Evolutionary conservation across 2,113 vertebrate genomes (phyloP), one percentile per base, ranked within the genome.

Genomic region (Sylvietta virens): DNA sequence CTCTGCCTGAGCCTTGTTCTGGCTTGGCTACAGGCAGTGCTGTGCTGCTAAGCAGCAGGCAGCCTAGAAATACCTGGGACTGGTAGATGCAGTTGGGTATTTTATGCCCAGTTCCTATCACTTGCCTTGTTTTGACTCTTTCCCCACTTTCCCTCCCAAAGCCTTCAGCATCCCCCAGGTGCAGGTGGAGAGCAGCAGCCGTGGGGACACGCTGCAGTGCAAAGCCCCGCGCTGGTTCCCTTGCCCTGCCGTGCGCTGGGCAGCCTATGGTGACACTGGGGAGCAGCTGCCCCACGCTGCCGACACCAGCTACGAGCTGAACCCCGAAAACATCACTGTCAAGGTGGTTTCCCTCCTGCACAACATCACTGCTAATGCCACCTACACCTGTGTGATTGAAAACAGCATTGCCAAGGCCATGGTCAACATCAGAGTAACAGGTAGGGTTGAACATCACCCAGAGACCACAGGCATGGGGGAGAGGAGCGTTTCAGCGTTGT

Each of bases 351-450:
- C 98, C 7, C 80, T 96, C 27, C 97, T 98, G 81, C 93, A 86
- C 64, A 96, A 95, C 2, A 11, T 97, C 51, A 86, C 91, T 3
- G 31, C 92, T 80, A 97, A 98, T 2, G 61, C 91, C 61, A 98
- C 97, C 20, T 98, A 98, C 73, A 97, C 96, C 78, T 98, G 97
- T 0, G 70, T 97, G 95, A 97, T 98, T 72, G 93, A 98, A 80
- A 98, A 98, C 50, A 42, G 33, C 94, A 90, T 98, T 53, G 98
- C 98, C 94, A 97, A 94, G 82, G 97, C 97, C 67, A 76, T 84
- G 1, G 97, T 97, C 54, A 86, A 90, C 50, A 96, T 98, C 90
- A 94, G 62, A 90, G 96, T 98, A 83, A 98, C 97, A 97, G 98
- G 98, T 98, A 91, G 20, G 87, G 79, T 51, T 71, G 31, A 42